A percentile compares a stretch with the other conserved stretches of the same genome.
These are phyloP conservation scores for Agriotes lineatus DNA, from an alignment of 2,888 invertebrate species.

Conservation along the genomic window DNA sequence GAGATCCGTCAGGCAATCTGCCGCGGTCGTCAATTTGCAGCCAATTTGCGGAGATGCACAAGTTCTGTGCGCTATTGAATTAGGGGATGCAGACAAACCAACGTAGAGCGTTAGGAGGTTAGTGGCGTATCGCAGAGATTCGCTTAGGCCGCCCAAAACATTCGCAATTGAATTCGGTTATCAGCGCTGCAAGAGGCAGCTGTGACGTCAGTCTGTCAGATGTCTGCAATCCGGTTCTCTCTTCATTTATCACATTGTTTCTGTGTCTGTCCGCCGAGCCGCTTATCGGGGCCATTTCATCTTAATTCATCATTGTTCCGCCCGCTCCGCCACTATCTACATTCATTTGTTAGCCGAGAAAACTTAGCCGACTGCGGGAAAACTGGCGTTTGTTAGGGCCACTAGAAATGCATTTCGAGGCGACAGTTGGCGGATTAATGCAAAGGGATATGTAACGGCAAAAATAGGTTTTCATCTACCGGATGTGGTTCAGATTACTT, in stretches of 20 bases:
- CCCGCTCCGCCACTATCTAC: constrained; percentile 51
- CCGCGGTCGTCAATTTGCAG: background rate
- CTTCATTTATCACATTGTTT: constrained; percentile 58
- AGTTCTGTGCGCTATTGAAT: background rate
- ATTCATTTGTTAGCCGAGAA: constrained; percentile 52
- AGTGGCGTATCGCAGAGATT: background rate
- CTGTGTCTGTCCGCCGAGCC: constrained; percentile 48
- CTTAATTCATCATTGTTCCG: constrained; percentile 58
- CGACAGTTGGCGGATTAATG: background rate
- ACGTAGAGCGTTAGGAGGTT: background rate
- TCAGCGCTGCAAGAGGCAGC: constrained; percentile 39
- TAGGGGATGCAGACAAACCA: background rate
- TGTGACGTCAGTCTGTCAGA: constrained; percentile 46
- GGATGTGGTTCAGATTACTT: background rate
- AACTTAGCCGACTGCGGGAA: constrained; percentile 37
- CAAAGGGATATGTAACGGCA: background rate
- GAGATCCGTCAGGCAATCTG: too few species aligned
- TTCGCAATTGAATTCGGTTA: constrained; percentile 42
- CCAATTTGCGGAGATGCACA: background rate
- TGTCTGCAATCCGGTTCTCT: constrained; percentile 49
- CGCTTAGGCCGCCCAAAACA: constrained; percentile 19
- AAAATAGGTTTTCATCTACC: too few species aligned
- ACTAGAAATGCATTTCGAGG: constrained; percentile 10
- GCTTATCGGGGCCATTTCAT: constrained; percentile 57
- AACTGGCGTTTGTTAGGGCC: constrained; percentile 25